phyloP scores from a whole-genome alignment of 2,113 vertebrate genomes.

The Craseonycteris thonglongyai region DNA sequence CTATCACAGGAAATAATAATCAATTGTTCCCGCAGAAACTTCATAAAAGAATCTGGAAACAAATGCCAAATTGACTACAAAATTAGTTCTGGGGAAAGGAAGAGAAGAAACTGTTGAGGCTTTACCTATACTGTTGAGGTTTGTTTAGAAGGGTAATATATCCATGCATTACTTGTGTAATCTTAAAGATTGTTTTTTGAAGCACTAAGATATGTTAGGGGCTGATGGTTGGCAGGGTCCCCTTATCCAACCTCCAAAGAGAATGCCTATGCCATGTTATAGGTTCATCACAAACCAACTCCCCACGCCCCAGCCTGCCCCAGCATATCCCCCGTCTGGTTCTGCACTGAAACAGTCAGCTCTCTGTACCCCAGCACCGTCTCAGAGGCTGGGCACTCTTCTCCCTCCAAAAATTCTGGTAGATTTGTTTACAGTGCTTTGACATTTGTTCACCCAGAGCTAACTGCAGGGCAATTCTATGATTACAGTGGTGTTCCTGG shows the following conservation, averaged over 20 bases:
- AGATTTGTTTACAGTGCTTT: neutral
- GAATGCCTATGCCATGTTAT: neutral
- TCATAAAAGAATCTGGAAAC: neutral
- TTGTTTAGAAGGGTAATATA: neutral
- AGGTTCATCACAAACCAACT: neutral
- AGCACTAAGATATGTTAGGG: neutral
- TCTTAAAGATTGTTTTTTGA: neutral
- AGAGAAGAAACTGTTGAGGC: neutral
- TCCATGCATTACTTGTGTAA: neutral
- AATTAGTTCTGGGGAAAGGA: neutral
- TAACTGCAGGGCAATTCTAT: slow-evolving; percentile 23
- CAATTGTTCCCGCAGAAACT: slow-evolving; percentile 19
- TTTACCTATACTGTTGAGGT: neutral
- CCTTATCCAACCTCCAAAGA: neutral
- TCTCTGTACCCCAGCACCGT: neutral
- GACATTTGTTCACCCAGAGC: slow-evolving; percentile 46
- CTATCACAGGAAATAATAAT: neutral
- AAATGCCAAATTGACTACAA: neutral
- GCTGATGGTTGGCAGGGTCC: neutral
- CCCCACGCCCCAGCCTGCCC: too few relatives aligned
- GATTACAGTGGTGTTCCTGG: neutral
- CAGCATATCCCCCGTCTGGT: rapidly evolving
- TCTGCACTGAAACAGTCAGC: neutral
- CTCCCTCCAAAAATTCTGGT: neutral
- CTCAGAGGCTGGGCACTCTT: neutral